Base-by-base conservation (phyloP, 2,797 vertebrate genomes). In the Antennarius maculatus region DNA sequence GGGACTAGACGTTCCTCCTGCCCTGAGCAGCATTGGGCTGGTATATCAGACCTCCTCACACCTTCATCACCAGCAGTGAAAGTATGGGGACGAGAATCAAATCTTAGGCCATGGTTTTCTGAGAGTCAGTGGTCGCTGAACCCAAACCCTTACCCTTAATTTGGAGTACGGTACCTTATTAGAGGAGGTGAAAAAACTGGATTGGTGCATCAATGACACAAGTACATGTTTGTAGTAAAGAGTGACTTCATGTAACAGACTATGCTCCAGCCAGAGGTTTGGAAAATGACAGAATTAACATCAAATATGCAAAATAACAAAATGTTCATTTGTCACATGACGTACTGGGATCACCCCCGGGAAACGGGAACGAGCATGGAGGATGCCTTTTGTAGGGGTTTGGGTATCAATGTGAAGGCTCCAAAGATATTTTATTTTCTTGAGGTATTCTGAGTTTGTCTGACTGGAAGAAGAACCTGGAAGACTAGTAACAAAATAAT, bases 251-350 rank as follows among this genome's bases (percentile, higher is more conserved):
- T 59, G 43, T 29, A 50, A 0, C 46, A 37, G 31, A 46, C 3
- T 18, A 1, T 47, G 18, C 29, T 67, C 14, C 31, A 69, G 15
- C 27, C 6, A 15, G 23, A 51, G 34, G 31, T 58, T 17, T 28
- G 23, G 45, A 52, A 41, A 61, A 46, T 41, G 42, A 63, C 37
- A 12, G 9, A 63, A 27, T 52, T 54, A 14, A 23, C 17, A 64
- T 51, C 17, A 16, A 65, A 55, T 39, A 63, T 47, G 29, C 41
- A 54, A 58, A 23, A 48, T 9, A 14, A 39, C 5, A 2, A 54
- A 61, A 66, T 6, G 8, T 9, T 23, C 59, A 34, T 10, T 12
- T 54, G 15, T 39, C 28, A 42, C 39, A 34, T 16, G 1, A 50
- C 50, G 27, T 43, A 23, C 10, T 54, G 7, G 18, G 15, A 29